Percentiles rank a stretch among this genome's conserved stretches.
Conservation (phyloP, 2,888 invertebrate genomes). For the Taenaris catops region DNA sequence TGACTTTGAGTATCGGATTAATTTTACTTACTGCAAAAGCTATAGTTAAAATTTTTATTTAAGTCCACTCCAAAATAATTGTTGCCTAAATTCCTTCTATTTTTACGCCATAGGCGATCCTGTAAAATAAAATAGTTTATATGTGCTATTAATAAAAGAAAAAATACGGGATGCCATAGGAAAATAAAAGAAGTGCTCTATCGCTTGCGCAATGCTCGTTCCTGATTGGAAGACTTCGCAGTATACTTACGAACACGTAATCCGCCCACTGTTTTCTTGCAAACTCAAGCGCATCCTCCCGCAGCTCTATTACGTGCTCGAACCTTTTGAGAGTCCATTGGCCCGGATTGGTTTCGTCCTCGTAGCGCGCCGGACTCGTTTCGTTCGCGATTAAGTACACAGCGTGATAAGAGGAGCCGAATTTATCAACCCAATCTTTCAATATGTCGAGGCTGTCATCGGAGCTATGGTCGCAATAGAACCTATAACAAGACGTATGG, state of each 20-base stretch:
- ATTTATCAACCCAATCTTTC: slow-evolving; percentile 83
- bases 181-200: too few species aligned
- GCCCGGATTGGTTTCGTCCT: slow-evolving; percentile 79
- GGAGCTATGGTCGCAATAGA: slow-evolving; percentile 75
- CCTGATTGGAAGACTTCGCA: too few species aligned
- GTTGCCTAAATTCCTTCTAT: slow-evolving; percentile 48
- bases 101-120: slow-evolving; percentile 84
- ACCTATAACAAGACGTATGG: background rate
- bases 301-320: slow-evolving; percentile 86
- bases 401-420: slow-evolving; percentile 84
- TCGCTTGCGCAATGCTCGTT: too few species aligned
- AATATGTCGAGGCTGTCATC: slow-evolving; percentile 88
- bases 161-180: too few species aligned
- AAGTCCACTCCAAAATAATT: slow-evolving; percentile 78
- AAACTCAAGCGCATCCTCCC: slow-evolving; percentile 86
- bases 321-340: slow-evolving; percentile 90
- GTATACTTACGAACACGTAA: slow-evolving; percentile 90
- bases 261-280: slow-evolving; percentile 92
- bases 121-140: slow-evolving; percentile 29
- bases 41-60: slow-evolving; percentile 82
- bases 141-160: too few species aligned
- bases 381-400: slow-evolving; percentile 80
- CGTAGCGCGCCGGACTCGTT: slow-evolving; percentile 51
- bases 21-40: slow-evolving; percentile 65
- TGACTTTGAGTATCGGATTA: too few species aligned